These are phyloP conservation scores for Sphenopsis melanotis DNA, from an alignment of 2,797 vertebrate genomes.

Conservation along the genomic window DNA sequence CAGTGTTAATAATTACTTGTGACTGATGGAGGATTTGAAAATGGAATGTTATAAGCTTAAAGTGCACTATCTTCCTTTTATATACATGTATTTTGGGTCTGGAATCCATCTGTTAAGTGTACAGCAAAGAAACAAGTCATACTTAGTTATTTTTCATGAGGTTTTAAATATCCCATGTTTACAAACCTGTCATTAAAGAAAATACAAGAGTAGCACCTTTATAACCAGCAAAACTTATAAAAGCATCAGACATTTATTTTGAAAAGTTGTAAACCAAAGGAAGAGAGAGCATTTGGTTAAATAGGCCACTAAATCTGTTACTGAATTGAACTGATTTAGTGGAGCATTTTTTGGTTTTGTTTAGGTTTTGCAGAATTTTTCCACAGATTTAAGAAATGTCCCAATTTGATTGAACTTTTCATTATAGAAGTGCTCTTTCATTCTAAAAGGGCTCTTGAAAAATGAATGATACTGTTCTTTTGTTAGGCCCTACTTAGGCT, in stretches of 20 bases:
- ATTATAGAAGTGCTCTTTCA: not conserved
- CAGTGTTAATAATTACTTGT: slow-evolving; percentile 24
- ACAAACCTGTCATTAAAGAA: not conserved
- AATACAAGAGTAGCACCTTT: slow-evolving; percentile 30
- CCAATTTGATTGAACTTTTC: not conserved
- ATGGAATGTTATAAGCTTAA: slow-evolving; percentile 20
- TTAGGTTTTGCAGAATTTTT: not conserved
- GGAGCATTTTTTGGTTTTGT: not conserved
- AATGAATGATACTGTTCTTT: not conserved
- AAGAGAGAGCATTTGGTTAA: not conserved
- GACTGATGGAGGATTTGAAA: slow-evolving; percentile 21
- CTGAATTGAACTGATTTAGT: not conserved
- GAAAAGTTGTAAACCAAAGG: not conserved
- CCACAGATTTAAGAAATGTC: not conserved
- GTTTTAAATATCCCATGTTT: slow-evolving; percentile 51
- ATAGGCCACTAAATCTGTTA: not conserved
- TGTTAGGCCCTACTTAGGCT: not conserved
- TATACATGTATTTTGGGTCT: slow-evolving; percentile 7
- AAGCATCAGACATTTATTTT: slow-evolving; percentile 1
- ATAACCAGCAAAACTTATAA: slow-evolving; percentile 38
- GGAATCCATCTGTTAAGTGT: slow-evolving; percentile 26
- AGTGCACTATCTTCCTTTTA: slow-evolving; percentile 54
- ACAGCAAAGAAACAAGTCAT: slow-evolving; percentile 22
- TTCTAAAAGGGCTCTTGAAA: not conserved
- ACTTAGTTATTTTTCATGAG: not conserved